Conservation (phyloP, 2,888 invertebrate genomes). For the Xestoiulus laeticollis region DNA sequence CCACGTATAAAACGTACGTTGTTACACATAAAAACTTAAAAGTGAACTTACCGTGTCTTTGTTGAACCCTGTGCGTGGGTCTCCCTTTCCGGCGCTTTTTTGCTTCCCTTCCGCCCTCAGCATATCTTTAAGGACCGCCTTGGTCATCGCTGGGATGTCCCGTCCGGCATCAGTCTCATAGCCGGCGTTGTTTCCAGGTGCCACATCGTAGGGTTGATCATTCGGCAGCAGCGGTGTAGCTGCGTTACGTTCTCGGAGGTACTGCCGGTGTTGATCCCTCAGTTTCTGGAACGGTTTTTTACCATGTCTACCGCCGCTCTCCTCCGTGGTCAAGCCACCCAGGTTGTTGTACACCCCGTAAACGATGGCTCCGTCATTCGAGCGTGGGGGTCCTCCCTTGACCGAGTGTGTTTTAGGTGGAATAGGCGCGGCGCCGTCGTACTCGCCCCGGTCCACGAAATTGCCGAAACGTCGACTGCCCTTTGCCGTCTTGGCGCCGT, state of each 20-base stretch:
- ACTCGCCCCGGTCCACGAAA: background rate
- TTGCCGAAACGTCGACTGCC: background rate
- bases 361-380: background rate
- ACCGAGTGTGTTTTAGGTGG: too few species aligned
- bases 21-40: background rate
- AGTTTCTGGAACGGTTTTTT: conserved; percentile 7
- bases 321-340: conserved; percentile 43
- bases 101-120: background rate
- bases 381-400: too few species aligned
- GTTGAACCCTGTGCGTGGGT: background rate
- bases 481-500: background rate
- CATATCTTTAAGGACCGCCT: background rate
- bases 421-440: background rate
- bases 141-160: background rate
- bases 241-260: background rate
- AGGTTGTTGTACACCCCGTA: conserved; percentile 45
- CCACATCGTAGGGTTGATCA: background rate
- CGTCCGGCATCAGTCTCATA: background rate
- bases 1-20: too few species aligned
- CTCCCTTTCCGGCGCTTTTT: background rate
- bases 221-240: too few species aligned
- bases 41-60: background rate
- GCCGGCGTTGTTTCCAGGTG: background rate
- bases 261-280: background rate
- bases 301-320: background rate